Base-by-base conservation (phyloP, 2,888 invertebrate genomes). In the Noctua janthina region DNA sequence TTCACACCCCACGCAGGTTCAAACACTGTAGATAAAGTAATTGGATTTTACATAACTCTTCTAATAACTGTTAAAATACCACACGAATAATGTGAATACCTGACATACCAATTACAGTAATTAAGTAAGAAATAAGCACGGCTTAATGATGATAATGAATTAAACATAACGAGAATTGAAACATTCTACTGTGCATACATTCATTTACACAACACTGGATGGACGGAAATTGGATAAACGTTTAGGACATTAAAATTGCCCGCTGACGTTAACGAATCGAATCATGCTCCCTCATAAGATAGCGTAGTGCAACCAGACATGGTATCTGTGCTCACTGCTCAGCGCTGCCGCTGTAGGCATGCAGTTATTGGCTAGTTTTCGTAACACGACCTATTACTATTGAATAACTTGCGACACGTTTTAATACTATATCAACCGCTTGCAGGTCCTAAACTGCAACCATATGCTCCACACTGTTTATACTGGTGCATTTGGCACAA, bases 401-500 rank as follows among this genome's bases (percentile, higher is more conserved):
- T 82, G 46, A 79, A 87, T 75, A 82, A 73, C 69, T 87, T 85
- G 87, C 86, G 79, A 88, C 81, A 87, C 64, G 56, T 78, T 86
- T 83, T 71, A 79, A 79, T 76, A 66, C 78, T 79, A 67, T 68
- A 84, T 83, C 80, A 74, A 78, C 46, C 56, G 66, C 69, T 73
- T 70, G 64, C 80, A 77, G 77, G 43, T 69, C 68, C 74, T 79
- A 54, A 79, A 83, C 78, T 76, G 73, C 84, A 80, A 79, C 78
- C 87, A 79, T 84, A 86, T 82, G 83, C 84, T 75, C 76, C 79
- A 82, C n/a, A 69, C 70, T 85, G 82, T 87, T 82, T 79, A 79
- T 73, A 66, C 49, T 84, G 70, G 72, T 87, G 85, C 87, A 86
- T 85, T 87, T 76, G 72, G 75, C 79, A 84, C 85, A 87, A 85